Evolutionary conservation across 2,888 invertebrate species (phyloP), one percentile per base, ranked within the genome.

Genomic region (Yponomeuta cagnagella): DNA sequence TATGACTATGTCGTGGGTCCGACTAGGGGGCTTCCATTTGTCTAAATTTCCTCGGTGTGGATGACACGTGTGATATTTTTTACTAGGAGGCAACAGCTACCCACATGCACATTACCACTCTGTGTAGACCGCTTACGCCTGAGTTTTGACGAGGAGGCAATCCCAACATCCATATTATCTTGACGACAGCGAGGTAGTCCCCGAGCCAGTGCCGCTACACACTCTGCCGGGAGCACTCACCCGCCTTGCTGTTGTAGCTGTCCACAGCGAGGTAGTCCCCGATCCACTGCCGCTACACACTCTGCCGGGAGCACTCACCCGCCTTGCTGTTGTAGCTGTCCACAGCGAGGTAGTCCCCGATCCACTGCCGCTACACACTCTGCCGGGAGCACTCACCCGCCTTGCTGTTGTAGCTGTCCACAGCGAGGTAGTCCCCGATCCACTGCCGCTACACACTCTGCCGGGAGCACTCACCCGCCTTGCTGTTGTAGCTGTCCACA

Each of bases 351-450:
- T 92, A 92, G 79, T 93, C 92, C 0, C 90, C 92, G 2, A 73
- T 73, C 92, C 92, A 93, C 33, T 73, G 74, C 0, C 90, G 72
- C 0, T 23, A 23, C 23, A 23, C 23, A 30, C 92, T 92, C 92
- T 92, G 92, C 71, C 23, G 79, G 76, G 1, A 33, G 75, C 10
- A 65, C 67, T 43, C n/a, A 67, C 67, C 67, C 1, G 37, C 80
- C 48, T 77, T 81, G 31, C 78, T 74, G 72, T 91, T 90, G 72
- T 92, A 92, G 0, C 73, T 71, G 72, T 78, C 75, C 12, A 83
- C 76, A 0, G 88, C 87, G 15, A 92, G 77, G 71, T 92, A 92
- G 79, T 93, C 92, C 0, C 90, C 92, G 2, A 73, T 73, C 92
- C 92, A 93, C 31, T 73, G 74, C 0, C 90, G 72, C 0, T 72